Conservation (phyloP, 2,888 invertebrate species). For the Tachina fera region DNA sequence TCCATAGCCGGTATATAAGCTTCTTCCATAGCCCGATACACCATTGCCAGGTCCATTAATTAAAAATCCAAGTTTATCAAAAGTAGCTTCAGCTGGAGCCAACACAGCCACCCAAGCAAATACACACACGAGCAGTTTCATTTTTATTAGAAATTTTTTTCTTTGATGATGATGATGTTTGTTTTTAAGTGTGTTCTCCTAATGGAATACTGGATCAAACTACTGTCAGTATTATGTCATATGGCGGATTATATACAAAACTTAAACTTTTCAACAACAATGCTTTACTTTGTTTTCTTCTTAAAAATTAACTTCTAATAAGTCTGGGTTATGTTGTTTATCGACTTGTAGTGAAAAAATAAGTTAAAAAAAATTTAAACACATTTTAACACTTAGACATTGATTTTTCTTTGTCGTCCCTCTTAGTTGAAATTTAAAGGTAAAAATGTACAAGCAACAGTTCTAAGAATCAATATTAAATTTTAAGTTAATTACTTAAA, state of each 20-base stretch:
- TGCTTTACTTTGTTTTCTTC: constrained; percentile 47
- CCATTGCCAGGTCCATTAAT: constrained; percentile 66
- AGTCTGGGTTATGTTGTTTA: constrained; percentile 55
- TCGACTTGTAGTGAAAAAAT: constrained; percentile 38
- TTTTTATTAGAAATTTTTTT: constrained; percentile 48
- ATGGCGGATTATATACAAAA: constrained; percentile 61
- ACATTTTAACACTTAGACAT: constrained; percentile 65
- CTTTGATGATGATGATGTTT: not conserved
- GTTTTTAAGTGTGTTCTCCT: constrained; percentile 48
- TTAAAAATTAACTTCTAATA: constrained; percentile 27
- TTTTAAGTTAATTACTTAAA: constrained; percentile 25
- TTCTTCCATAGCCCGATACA: constrained; percentile 54
- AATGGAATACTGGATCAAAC: constrained; percentile 71
- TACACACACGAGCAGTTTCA: constrained; percentile 72
- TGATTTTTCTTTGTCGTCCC: constrained; percentile 5
- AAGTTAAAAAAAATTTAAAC: constrained; percentile 44
- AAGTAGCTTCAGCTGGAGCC: constrained; percentile 75
- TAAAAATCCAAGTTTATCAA: constrained; percentile 76
- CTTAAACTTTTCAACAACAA: constrained; percentile 42
- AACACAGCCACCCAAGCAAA: constrained; percentile 56
- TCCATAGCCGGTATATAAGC: constrained; percentile 46
- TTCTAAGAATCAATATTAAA: constrained; percentile 39
- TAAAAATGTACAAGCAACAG: constrained; percentile 19
- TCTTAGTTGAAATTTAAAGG: constrained; percentile 8
- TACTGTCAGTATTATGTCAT: constrained; percentile 62